Evolutionary conservation across 2,888 invertebrate species (phyloP).

Genomic region (Athalia cordata): DNA sequence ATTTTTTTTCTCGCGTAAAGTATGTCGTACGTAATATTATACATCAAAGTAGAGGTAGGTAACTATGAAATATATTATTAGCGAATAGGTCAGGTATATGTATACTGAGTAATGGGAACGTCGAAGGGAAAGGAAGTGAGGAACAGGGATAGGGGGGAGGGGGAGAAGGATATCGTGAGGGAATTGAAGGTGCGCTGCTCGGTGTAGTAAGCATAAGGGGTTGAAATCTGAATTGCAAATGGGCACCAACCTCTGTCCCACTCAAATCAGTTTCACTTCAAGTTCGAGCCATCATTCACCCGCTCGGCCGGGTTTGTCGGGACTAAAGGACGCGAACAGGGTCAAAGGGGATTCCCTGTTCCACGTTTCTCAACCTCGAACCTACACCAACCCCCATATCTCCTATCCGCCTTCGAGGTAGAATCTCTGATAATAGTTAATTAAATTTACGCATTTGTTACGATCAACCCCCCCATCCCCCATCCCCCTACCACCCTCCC

Average conservation of each 20-base stretch:
- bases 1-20: too few species aligned
- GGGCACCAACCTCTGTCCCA: constrained; percentile 52
- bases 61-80: too few species aligned
- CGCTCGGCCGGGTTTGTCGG: constrained; percentile 45
- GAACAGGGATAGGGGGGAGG: not conserved
- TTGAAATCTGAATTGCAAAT: constrained; percentile 68
- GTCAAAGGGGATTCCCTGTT: constrained; percentile 35
- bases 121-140: not conserved
- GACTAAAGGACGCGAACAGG: constrained; percentile 30
- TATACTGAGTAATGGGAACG: not conserved
- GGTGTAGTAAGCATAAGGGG: constrained; percentile 62
- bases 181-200: constrained; percentile 38
- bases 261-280: constrained; percentile 64
- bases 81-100: too few species aligned
- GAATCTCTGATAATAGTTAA: constrained; percentile 62
- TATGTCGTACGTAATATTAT: too few species aligned
- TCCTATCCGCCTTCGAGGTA: constrained; percentile 26
- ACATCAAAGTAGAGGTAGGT: too few species aligned
- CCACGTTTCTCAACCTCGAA: not conserved
- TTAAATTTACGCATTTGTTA: constrained; percentile 64
- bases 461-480: constrained; percentile 52
- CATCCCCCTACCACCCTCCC: constrained; percentile 1
- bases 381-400: constrained; percentile 25
- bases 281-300: constrained; percentile 62
- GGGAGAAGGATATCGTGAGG: constrained; percentile 2